Evolutionary conservation across 2,888 invertebrate genomes (phyloP).

Genomic region (Schizotus pectinicornis): DNA sequence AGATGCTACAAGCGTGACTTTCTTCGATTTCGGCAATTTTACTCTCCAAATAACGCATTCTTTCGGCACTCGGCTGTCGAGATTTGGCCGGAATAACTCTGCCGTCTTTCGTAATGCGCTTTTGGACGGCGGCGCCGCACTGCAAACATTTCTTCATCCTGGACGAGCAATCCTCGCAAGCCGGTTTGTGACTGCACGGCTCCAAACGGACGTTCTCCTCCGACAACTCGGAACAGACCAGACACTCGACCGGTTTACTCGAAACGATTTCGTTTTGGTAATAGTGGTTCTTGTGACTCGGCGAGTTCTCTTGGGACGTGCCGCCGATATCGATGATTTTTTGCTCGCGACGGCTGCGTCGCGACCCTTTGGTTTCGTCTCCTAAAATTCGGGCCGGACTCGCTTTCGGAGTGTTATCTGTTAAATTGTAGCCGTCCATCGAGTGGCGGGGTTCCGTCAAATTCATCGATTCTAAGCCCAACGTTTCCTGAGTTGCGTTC

Average conservation of each 20-base stretch:
- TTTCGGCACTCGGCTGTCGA: conserved; percentile 70
- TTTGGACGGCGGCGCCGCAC: conserved; percentile 68
- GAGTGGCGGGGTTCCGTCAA: conserved; percentile 44
- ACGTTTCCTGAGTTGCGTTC: conserved; percentile 33
- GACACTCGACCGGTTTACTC: conserved; percentile 65
- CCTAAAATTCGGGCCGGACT: conserved; percentile 46
- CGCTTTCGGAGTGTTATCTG: conserved; percentile 41
- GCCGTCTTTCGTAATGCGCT: conserved; percentile 63
- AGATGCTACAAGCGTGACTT: conserved; percentile 83
- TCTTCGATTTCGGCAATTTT: conserved; percentile 88
- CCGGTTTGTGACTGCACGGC: conserved; percentile 77
- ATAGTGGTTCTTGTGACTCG: conserved; percentile 50
- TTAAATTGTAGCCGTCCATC: conserved; percentile 54
- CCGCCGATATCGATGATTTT: conserved; percentile 43
- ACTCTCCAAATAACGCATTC: conserved; percentile 73
- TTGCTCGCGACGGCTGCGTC: conserved; percentile 40
- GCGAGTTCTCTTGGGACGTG: conserved; percentile 53
- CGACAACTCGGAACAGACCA: conserved; percentile 74
- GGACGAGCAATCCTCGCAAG: conserved; percentile 76
- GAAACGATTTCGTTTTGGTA: conserved; percentile 49
- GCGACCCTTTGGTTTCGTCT: conserved; percentile 46
- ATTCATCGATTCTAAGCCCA: conserved; percentile 44
- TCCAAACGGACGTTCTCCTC: conserved; percentile 69
- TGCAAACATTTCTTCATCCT: conserved; percentile 79
- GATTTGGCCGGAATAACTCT: conserved; percentile 59